Conservation (phyloP, 53 echinoderm and acorn worm genomes). For the Patiria pectinifera region DNA sequence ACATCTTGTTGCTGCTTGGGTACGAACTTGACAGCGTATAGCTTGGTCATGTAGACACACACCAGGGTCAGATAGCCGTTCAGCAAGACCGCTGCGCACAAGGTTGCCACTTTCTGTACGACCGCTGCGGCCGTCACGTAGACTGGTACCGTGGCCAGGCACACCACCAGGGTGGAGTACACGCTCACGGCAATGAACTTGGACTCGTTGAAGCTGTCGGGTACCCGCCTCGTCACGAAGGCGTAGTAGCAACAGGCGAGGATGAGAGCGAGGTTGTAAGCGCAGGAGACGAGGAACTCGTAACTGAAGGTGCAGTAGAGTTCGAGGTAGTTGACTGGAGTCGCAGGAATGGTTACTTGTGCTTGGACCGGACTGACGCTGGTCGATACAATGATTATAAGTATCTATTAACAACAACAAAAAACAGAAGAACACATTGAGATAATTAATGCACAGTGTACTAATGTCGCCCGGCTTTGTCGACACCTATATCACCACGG, state of each 20-base stretch:
- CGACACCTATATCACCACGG: not conserved
- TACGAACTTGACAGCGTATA: constrained; percentile 55
- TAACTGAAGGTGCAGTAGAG: constrained; percentile 44
- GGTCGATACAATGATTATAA: constrained; percentile 30
- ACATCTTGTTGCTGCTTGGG: too few relatives aligned
- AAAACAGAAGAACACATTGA: not conserved
- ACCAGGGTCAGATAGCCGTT: constrained; percentile 58
- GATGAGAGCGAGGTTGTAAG: constrained; percentile 65
- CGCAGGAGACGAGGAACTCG: constrained; percentile 27
- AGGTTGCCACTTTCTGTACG: constrained; percentile 34
- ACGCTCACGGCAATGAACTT: constrained; percentile 63
- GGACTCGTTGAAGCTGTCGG: constrained; percentile 69
- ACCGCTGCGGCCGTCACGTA: constrained; percentile 45
- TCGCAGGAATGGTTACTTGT: not conserved
- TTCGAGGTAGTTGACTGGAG: constrained; percentile 29
- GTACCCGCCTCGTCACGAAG: constrained; percentile 49
- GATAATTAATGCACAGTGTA: not conserved
- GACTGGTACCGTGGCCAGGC: constrained; percentile 51
- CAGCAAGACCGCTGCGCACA: constrained; percentile 38
- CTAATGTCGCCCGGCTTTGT: not conserved
- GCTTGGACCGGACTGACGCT: constrained; percentile 10
- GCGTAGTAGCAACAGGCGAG: constrained; percentile 61
- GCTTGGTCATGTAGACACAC: constrained; percentile 60
- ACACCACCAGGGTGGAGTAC: constrained; percentile 66
- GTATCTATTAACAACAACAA: constrained; percentile 4